phyloP scores from a whole-genome alignment of 2,797 vertebrate genomes.

The Coreius guichenoti region DNA sequence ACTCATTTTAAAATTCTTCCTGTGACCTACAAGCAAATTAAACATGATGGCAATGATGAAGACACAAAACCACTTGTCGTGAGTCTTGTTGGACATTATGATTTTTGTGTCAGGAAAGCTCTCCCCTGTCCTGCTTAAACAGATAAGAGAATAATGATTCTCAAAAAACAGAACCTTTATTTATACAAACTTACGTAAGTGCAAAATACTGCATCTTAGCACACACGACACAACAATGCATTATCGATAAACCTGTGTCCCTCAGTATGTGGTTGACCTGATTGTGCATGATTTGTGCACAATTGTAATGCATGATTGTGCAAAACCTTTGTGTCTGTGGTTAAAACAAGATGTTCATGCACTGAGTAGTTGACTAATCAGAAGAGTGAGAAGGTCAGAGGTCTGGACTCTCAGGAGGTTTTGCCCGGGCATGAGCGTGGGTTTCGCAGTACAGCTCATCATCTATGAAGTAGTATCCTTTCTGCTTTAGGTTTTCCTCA shows the following conservation, averaged over 20 bases:
- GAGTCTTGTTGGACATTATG: neutral
- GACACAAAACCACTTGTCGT: neutral
- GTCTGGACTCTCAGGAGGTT: constrained; percentile 92
- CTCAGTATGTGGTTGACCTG: neutral
- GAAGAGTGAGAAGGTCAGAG: constrained; percentile 88
- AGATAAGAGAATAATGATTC: neutral
- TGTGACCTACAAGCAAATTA: neutral
- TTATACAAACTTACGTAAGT: constrained; percentile 5
- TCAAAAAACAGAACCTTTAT: constrained; percentile 9
- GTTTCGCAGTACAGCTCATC: constrained; percentile 94
- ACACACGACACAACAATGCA: constrained; percentile 8
- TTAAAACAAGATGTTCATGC: constrained; percentile 26
- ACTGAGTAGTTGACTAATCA: constrained; percentile 65
- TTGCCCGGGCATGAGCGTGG: constrained; percentile 88
- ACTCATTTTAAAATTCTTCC: neutral
- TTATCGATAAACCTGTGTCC: constrained; percentile 12
- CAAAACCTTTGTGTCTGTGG: neutral
- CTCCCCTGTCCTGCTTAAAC: neutral
- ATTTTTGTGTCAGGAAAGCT: neutral
- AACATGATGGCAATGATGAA: neutral
- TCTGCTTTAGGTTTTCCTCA: constrained; percentile 93
- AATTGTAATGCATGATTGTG: too few species aligned
- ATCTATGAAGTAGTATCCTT: constrained; percentile 96
- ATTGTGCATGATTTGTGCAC: constrained; percentile 6
- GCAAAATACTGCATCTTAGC: constrained; percentile 16